phyloP scores from a whole-genome alignment of 2,888 invertebrate genomes.

The Phaedon cochleariae region DNA sequence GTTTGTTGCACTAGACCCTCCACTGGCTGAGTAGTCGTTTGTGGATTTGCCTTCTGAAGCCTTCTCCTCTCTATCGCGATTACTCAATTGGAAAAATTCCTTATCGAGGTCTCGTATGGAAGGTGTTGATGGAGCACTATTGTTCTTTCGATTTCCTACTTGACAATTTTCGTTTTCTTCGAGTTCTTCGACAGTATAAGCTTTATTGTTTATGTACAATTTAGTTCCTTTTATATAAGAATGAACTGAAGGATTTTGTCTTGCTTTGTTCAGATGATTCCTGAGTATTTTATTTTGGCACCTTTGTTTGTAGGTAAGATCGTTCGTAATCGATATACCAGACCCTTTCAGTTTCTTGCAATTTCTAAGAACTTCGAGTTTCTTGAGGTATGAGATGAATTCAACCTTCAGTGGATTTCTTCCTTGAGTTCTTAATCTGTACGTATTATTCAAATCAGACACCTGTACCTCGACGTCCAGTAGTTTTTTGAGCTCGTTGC shows the following conservation, averaged over 20 bases:
- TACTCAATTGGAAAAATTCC: background rate
- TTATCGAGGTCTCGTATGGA: background rate
- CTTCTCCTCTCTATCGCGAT: no score
- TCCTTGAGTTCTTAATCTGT: background rate
- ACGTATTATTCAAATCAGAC: background rate
- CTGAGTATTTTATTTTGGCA: no score
- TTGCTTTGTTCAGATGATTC: no score
- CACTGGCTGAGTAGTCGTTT: no score
- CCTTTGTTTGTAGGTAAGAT: background rate
- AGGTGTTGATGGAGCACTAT: slow-evolving; percentile 1
- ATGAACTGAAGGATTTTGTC: no score
- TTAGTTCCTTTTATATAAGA: no score
- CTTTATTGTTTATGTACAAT: no score
- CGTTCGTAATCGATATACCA: background rate
- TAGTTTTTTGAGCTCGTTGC: slow-evolving; percentile 5
- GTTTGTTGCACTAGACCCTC: no score
- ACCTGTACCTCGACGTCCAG: slow-evolving; percentile 73
- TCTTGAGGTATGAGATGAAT: background rate
- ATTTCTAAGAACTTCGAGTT: background rate
- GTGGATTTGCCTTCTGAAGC: no score
- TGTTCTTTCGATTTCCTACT: background rate
- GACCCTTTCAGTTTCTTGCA: background rate
- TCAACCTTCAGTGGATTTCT: background rate
- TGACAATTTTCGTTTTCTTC: background rate
- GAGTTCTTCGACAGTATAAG: background rate